Evolutionary conservation across 2,888 invertebrate species (phyloP), one percentile per base, ranked within the genome.

Genomic region (Dicyrtomina minuta): DNA sequence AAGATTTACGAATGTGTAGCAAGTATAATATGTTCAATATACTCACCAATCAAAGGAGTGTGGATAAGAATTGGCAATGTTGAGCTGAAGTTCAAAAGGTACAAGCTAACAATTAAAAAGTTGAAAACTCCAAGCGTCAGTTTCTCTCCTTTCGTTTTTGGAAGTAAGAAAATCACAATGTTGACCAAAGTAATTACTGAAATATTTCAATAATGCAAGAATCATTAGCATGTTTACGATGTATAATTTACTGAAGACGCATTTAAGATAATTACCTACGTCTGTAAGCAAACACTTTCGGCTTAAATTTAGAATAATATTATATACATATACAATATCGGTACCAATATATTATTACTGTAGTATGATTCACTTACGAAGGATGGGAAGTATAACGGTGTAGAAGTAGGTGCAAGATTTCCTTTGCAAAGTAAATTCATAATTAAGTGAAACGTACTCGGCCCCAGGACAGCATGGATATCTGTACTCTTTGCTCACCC

Each of bases 91-190:
- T 78, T 77, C 12, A 78, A 56, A 22, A 79, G 69, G 66, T 74
- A 77, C 0, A 75, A 59, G 46, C 75, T 75, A 46, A 79, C 67
- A 24, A 76, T 74, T 17, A 78, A 70, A 24, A 74, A 68, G 67
- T 78, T 76, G 17, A 78, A 71, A 17, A 71, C 70, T 8, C 74
- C 78, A 8, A 79, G 46, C 8, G 73, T 67, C 20, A 89, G 83
- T 80, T 88, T 88, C 80, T 88, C 88, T n/a, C 87, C 87, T 75
- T 87, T 85, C 76, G 87, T 85, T 0, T 88, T 87, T 0, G 89
- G 88, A 0, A 77, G 67, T 6, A 77, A 17, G 49, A 75, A 77
- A 8, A 75, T 72, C 70, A 77, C 66, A 17, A 74, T 71, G 62
- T 77, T 75, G 10, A 77, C 71, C 17, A 77, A 64, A 3, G 75